These are phyloP conservation scores for Phaedon cochleariae DNA, from an alignment of 2,888 invertebrate genomes.

Conservation along the genomic window DNA sequence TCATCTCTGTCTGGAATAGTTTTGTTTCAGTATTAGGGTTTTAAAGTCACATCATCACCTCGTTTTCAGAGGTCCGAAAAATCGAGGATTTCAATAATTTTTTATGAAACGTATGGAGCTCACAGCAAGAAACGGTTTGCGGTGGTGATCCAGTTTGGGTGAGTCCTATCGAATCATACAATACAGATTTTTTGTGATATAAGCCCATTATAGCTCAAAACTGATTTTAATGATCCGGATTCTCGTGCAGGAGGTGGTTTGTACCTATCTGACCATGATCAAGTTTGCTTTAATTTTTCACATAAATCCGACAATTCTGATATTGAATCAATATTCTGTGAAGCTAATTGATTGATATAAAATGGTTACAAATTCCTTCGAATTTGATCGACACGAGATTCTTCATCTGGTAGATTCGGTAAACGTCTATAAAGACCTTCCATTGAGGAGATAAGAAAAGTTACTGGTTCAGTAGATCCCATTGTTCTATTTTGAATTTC, in stretches of 20 bases:
- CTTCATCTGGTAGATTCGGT: not conserved
- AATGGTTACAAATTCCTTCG: not conserved
- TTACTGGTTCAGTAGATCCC: conserved; percentile 12
- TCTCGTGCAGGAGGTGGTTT: not conserved
- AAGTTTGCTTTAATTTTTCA: not conserved
- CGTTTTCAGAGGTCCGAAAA: too few relatives aligned
- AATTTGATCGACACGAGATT: not conserved
- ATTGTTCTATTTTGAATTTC: conserved; percentile 21
- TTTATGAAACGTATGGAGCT: too few relatives aligned
- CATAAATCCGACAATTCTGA: not conserved
- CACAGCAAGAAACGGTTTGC: too few relatives aligned
- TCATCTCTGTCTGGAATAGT: too few relatives aligned
- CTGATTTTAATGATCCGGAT: not conserved
- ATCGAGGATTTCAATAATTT: too few relatives aligned
- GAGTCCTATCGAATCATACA: too few relatives aligned
- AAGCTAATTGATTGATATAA: not conserved
- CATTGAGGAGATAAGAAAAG: conserved; percentile 14
- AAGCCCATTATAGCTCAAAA: not conserved
- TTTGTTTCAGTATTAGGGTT: too few relatives aligned
- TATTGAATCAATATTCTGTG: not conserved
- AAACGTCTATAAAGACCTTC: conserved; percentile 15
- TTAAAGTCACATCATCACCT: too few relatives aligned
- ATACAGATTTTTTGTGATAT: too few relatives aligned
- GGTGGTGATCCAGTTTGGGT: too few relatives aligned
- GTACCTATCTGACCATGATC: not conserved